phyloP scores from a whole-genome alignment of 2,113 vertebrate genomes.

The Crotalus tigris region DNA sequence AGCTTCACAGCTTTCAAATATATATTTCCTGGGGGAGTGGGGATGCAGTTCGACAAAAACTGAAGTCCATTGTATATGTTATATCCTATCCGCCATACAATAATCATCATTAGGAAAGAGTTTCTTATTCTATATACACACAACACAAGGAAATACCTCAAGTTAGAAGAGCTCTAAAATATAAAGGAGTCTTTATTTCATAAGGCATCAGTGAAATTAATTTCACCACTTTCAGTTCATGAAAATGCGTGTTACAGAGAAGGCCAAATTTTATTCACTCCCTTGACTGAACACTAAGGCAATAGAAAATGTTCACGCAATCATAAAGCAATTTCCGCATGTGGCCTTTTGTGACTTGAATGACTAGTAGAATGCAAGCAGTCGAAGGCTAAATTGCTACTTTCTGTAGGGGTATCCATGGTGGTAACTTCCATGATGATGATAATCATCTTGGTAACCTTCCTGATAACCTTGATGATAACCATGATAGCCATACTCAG shows the following conservation, averaged over 20 bases:
- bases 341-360: slow-evolving; percentile 42
- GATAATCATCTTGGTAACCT: slow-evolving; percentile 90
- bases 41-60: slow-evolving; percentile 15
- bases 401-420: slow-evolving; percentile 90
- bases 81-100: slow-evolving; percentile 64
- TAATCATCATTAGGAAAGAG: slow-evolving; percentile 38
- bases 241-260: slow-evolving; percentile 54
- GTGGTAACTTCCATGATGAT: slow-evolving; percentile 78
- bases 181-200: slow-evolving; percentile 60
- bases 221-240: slow-evolving; percentile 58
- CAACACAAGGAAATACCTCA: slow-evolving; percentile 47
- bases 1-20: slow-evolving; percentile 71
- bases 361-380: slow-evolving; percentile 52
- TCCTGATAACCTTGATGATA: slow-evolving; percentile 91
- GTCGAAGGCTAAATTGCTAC: slow-evolving; percentile 37
- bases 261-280: slow-evolving; percentile 60
- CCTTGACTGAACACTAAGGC: slow-evolving; percentile 54
- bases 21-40: slow-evolving; percentile 60
- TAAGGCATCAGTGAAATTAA: slow-evolving; percentile 57
- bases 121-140: slow-evolving; percentile 43
- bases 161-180: slow-evolving; percentile 56
- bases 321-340: slow-evolving; percentile 44
- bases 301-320: slow-evolving; percentile 40
- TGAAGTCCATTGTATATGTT: slow-evolving; percentile 50
- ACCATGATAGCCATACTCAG: slow-evolving; percentile 92